Evolutionary conservation across 2,113 vertebrate species (phyloP).

Genomic region (Salvelinus namaycush): DNA sequence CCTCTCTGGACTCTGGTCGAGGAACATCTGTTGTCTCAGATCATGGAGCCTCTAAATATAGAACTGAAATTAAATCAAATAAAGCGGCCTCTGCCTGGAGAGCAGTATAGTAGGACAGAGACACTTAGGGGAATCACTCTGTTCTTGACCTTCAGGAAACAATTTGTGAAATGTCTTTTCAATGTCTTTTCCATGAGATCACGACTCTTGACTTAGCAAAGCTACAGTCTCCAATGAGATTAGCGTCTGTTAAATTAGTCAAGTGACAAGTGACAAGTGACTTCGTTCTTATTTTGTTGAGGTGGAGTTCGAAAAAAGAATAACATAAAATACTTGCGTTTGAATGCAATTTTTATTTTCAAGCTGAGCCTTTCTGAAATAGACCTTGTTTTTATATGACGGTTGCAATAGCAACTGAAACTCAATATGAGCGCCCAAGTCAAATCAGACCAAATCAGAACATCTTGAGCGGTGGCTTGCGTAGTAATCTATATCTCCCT

Average conservation of each 20-base stretch:
- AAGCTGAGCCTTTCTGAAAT: constrained; percentile 37
- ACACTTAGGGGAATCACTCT: constrained; percentile 44
- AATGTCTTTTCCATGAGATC: constrained; percentile 27
- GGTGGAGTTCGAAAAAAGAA: background rate
- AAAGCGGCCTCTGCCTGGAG: constrained; percentile 50
- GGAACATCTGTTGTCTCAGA: constrained; percentile 76
- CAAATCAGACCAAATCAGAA: constrained; percentile 33
- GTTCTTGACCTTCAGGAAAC: constrained; percentile 62
- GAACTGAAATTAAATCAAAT: constrained; percentile 74
- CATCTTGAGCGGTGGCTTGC: constrained; percentile 16
- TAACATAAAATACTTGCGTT: constrained; percentile 27
- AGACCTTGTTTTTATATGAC: constrained; percentile 47
- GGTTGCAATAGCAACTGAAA: constrained; percentile 48
- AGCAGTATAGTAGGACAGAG: constrained; percentile 55
- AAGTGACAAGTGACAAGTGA: background rate
- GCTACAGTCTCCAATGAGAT: constrained; percentile 10
- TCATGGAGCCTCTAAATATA: constrained; percentile 80
- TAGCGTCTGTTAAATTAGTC: constrained; percentile 7
- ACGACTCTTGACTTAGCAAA: constrained; percentile 9
- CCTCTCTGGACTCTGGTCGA: constrained; percentile 57
- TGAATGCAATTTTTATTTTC: constrained; percentile 34
- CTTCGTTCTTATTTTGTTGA: constrained; percentile 1
- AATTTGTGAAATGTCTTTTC: constrained; percentile 1
- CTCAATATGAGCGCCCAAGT: constrained; percentile 37
- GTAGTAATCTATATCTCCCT: too few species aligned